A percentile compares a stretch with the other conserved stretches of the same genome.
Evolutionary conservation across 2,113 vertebrate genomes (phyloP).

Genomic region (Serinus canaria): DNA sequence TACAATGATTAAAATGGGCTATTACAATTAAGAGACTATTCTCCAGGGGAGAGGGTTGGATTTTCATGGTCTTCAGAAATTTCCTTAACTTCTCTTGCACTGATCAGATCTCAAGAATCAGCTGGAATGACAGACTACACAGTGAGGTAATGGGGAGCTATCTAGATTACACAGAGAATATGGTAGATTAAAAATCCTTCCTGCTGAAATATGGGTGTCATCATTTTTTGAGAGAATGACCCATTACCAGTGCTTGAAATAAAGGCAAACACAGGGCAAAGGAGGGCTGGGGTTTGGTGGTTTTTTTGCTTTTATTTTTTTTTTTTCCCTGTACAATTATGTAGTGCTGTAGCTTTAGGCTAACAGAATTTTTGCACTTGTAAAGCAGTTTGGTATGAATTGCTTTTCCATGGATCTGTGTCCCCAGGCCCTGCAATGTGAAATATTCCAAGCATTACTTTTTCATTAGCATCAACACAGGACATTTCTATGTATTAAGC

Average conservation of each 20-base stretch:
- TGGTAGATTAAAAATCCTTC: conserved; percentile 22
- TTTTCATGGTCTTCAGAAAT: conserved; percentile 46
- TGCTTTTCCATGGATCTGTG: conserved; percentile 43
- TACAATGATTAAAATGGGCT: conserved; percentile 73
- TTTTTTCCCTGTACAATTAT: neutral
- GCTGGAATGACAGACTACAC: conserved; percentile 26
- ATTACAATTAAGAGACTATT: conserved; percentile 77
- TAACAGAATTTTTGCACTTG: conserved; percentile 61
- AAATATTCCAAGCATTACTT: conserved; percentile 54
- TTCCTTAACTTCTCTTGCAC: conserved; percentile 56
- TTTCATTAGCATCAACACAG: conserved; percentile 52
- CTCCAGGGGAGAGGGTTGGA: conserved; percentile 30
- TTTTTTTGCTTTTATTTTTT: neutral
- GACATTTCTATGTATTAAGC: conserved; percentile 33
- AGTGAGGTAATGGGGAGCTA: neutral
- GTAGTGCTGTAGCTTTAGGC: conserved; percentile 59
- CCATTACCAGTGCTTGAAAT: neutral
- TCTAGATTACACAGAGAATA: conserved; percentile 40
- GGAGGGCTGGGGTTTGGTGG: neutral
- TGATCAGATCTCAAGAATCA: conserved; percentile 26
- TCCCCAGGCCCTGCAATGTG: conserved; percentile 52
- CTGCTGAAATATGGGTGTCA: conserved; percentile 1
- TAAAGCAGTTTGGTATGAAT: conserved; percentile 65
- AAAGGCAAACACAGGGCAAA: conserved; percentile 3
- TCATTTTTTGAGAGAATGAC: conserved; percentile 4